Conservation (phyloP, 2,888 invertebrate genomes). For the Acleris emargana region DNA sequence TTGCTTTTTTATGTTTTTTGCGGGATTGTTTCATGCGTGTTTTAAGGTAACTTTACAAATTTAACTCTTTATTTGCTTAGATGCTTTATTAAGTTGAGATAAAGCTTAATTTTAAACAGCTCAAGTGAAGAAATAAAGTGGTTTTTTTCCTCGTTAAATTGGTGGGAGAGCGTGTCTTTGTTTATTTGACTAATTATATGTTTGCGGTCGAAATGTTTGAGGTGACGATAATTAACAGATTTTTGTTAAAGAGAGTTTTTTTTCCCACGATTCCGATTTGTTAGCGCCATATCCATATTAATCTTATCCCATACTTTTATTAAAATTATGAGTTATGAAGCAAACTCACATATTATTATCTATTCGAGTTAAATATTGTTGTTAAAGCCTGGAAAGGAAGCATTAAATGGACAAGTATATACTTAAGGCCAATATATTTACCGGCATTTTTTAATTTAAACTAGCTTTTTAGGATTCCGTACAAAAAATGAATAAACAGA, state of each 20-base stretch:
- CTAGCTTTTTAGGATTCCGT: too few species aligned
- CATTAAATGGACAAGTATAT: too few species aligned
- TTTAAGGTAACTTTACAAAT: slow-evolving; percentile 52
- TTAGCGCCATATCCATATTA: too few species aligned
- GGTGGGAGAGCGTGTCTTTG: slow-evolving; percentile 23
- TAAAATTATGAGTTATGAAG: too few species aligned
- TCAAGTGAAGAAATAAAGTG: slow-evolving; percentile 5
- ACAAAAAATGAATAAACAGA: too few species aligned
- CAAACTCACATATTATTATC: too few species aligned
- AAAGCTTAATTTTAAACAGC: slow-evolving; percentile 24
- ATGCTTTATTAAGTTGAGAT: slow-evolving; percentile 22
- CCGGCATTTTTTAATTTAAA: too few species aligned
- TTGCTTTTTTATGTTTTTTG: slow-evolving; percentile 74
- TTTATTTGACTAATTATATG: slow-evolving; percentile 35
- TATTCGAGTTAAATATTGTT: too few species aligned
- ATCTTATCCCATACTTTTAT: too few species aligned
- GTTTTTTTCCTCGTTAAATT: slow-evolving; percentile 10
- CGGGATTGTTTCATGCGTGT: slow-evolving; percentile 75
- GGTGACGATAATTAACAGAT: slow-evolving; percentile 18
- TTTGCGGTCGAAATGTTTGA: slow-evolving; percentile 19
- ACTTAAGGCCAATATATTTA: too few species aligned
- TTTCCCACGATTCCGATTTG: slow-evolving; percentile 19
- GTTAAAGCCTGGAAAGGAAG: too few species aligned
- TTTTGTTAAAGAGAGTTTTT: not conserved
- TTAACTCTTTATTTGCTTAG: slow-evolving; percentile 35